Conservation (phyloP, 2,113 vertebrate genomes). For the Alethe diademata region DNA sequence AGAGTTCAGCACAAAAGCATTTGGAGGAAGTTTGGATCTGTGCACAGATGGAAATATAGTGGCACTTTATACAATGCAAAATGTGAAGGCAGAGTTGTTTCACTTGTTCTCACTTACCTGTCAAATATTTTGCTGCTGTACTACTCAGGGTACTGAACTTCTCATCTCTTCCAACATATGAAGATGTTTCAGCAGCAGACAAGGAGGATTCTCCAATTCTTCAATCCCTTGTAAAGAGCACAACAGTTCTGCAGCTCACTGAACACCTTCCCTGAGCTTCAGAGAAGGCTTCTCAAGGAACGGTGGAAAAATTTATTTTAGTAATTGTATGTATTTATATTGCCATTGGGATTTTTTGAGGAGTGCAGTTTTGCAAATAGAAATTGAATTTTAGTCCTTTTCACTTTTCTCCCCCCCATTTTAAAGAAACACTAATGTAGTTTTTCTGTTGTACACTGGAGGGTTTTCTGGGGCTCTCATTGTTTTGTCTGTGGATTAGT, state of each 20-base stretch:
- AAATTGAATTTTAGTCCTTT: background rate
- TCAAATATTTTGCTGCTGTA: conserved; percentile 75
- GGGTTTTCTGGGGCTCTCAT: background rate
- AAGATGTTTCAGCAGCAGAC: conserved; percentile 73
- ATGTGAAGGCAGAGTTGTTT: background rate
- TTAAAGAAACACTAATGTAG: background rate
- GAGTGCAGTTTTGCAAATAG: background rate
- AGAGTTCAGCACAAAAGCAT: background rate
- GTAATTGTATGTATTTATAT: background rate
- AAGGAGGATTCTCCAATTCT: conserved; percentile 80
- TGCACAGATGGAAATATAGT: background rate
- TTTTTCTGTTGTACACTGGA: background rate
- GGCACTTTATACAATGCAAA: background rate
- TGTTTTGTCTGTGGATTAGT: background rate
- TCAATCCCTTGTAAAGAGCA: conserved; percentile 88
- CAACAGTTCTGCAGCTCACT: conserved; percentile 83
- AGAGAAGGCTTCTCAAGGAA: background rate
- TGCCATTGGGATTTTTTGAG: background rate
- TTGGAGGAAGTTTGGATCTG: background rate
- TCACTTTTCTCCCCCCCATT: accelerated
- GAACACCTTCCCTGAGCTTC: background rate
- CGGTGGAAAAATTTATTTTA: background rate
- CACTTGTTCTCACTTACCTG: conserved; percentile 71
- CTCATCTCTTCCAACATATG: conserved; percentile 76
- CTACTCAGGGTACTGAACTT: conserved; percentile 57